Base-by-base conservation (phyloP, 1,140 invertebrate genomes). In the Pseudachorutes palmiensis region DNA sequence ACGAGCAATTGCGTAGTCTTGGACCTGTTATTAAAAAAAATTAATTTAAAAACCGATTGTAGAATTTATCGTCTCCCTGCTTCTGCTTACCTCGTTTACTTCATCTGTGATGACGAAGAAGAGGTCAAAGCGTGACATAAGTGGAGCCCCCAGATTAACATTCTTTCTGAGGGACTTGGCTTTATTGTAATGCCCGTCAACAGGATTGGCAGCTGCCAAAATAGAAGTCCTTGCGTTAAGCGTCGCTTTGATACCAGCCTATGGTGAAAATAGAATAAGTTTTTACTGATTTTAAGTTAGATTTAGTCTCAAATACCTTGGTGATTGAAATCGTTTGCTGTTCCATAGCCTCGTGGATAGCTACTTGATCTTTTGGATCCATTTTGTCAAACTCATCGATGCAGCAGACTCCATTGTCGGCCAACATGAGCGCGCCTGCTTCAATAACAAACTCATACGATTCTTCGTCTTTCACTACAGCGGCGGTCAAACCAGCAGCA, bases 371-470 rank as follows among this genome's bases (percentile, higher is more conserved):
- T 67, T 87, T 86, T 0, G 84, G 83, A 78, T 99, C 97, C 97
- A 99, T 99, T 82, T 99, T 99, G 76, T 99, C 97, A 80, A 99
- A 99, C 81, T 99, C 97, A 78, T 99, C 97, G 74, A 99, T 99
- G 77, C 97, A 99, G 78, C 97, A 99, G 31, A 99, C 91, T 19
- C 97, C 97, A 79, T 98, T 98, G 79, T 99, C 97, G 0, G 97
- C 97, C 74, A 99, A 84, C 95, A 99, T 98, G 2, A 99, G 80
- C 2, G 97, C 97, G 49, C 97, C 97, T 26, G 97, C 97, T 84
- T 99, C 97, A 67, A 99, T 99, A 1, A 99, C 97, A 81, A 98
- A 99, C 80, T 99, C 97, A 64, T 89, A 88, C 3, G 93, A 93
- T 79, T 99, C 97, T 79, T 99, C 96, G 77, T 99, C 97, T 78